These are phyloP conservation scores for Luscinia luscinia DNA, from an alignment of 2,797 vertebrate species.

Conservation along the genomic window DNA sequence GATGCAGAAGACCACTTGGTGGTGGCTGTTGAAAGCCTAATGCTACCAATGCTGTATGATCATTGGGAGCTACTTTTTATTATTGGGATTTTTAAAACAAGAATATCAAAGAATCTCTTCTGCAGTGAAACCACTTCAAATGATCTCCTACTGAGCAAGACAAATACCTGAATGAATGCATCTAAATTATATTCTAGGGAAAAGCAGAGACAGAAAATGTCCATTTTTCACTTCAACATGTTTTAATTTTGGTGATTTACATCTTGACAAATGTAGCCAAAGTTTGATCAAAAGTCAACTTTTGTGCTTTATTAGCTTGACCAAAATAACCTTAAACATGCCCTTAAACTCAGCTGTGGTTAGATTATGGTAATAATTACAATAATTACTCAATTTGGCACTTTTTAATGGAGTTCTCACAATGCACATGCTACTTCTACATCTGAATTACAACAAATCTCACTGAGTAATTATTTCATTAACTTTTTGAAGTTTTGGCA, in stretches of 20 bases:
- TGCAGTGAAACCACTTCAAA: background rate
- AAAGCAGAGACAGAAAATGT: background rate
- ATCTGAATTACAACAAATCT: background rate
- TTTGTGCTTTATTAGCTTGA: background rate
- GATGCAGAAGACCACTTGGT: background rate
- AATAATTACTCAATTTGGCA: background rate
- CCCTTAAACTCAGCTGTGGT: background rate
- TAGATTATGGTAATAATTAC: background rate
- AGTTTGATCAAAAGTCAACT: background rate
- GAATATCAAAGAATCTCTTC: background rate
- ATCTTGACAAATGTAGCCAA: background rate
- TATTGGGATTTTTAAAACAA: background rate
- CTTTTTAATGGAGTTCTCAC: background rate
- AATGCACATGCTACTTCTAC: background rate
- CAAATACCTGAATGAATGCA: background rate
- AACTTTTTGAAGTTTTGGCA: background rate
- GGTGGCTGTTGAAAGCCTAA: background rate
- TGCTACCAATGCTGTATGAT: background rate
- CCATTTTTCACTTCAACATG: background rate
- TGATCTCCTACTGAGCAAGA: background rate
- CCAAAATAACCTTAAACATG: background rate
- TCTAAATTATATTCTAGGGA: background rate
- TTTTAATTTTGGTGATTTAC: background rate
- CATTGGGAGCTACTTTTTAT: background rate
- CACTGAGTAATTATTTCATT: conserved; percentile 9